Evolutionary conservation across 2,888 invertebrate genomes (phyloP), one percentile per base, ranked within the genome.

Genomic region (Exephanes ischioxanthus): DNA sequence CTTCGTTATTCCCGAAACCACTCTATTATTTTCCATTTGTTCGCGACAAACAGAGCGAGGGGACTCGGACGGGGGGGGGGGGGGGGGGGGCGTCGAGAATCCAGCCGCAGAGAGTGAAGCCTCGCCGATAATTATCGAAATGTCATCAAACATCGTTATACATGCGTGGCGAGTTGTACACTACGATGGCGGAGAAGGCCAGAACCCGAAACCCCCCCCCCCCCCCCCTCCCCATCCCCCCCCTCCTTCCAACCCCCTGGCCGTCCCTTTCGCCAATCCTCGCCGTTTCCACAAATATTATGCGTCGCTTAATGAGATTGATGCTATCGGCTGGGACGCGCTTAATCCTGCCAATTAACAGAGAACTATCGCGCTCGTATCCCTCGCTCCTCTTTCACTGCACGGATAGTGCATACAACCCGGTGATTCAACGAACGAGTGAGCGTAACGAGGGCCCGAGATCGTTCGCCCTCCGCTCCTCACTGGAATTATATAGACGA

Each of bases 271-370:
- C 5, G 9, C 68, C 72, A 67, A 66, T 58, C 70, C 67, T 67
- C 68, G 67, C 67, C 70, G 77, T 76, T 86, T 90, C 88, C 88
- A 88, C 90, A 91, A 92, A 91, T 90, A 91, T 91, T 91, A 89
- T 90, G 89, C 88, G 87, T 75, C 88, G 89, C 89, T 90, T 92
- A 92, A 92, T 91, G 91, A 92, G 91, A 92, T 92, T 91, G 91
- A 93, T 91, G 90, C 91, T 91, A 92, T 92, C 90, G 89, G 84
- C 86, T 89, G 86, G 79, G 71, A 88, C 88, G 90, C 89, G 89
- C 90, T 89, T 91, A 91, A 91, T 91, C 89, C 89, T 87, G 86
- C 89, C 89, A 91, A 91, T 91, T 91, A 89, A 90, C 90, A 88
- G 88, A 87, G 84, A 86, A 80, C 63, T 48, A 61, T 76, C 58